These are phyloP conservation scores for Ceyx margarethae DNA, from an alignment of 2,113 vertebrate species.

Conservation along the genomic window DNA sequence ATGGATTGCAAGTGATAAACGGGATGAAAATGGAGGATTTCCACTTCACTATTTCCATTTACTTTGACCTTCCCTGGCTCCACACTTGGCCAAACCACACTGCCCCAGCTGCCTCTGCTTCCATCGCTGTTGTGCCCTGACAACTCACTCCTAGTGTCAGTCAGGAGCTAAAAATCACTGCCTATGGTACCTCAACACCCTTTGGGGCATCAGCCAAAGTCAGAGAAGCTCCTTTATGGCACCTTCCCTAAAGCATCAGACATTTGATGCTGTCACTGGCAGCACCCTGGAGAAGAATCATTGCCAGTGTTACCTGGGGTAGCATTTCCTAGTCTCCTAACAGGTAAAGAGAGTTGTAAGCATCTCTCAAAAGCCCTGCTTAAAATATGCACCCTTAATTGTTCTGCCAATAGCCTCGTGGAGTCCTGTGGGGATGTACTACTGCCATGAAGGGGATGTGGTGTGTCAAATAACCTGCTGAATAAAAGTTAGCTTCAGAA, in stretches of 20 bases:
- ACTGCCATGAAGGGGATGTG: not conserved
- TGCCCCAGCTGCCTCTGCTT: not conserved
- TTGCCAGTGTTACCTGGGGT: not conserved
- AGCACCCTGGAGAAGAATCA: not conserved
- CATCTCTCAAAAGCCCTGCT: not conserved
- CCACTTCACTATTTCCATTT: not conserved
- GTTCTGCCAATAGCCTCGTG: not conserved
- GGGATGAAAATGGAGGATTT: not conserved
- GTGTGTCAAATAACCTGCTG: not conserved
- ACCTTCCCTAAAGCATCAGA: not conserved
- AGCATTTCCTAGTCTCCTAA: not conserved
- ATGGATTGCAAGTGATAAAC: not conserved
- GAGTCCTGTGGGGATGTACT: not conserved
- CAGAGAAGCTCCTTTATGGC: not conserved
- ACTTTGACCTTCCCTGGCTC: not conserved
- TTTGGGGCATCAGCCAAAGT: not conserved
- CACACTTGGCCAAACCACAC: not conserved
- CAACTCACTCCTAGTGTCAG: not conserved
- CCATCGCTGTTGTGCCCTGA: not conserved
- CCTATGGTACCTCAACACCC: rapidly evolving
- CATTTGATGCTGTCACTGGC: not conserved
- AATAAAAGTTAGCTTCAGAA: not conserved
- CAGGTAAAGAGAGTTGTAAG: not conserved
- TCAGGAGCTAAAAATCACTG: not conserved
- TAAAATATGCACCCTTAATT: not conserved